Percentiles rank a stretch among this genome's conserved stretches.
Evolutionary conservation across 1,140 invertebrate species (phyloP).

Genomic region (Drosophila murphyi): DNA sequence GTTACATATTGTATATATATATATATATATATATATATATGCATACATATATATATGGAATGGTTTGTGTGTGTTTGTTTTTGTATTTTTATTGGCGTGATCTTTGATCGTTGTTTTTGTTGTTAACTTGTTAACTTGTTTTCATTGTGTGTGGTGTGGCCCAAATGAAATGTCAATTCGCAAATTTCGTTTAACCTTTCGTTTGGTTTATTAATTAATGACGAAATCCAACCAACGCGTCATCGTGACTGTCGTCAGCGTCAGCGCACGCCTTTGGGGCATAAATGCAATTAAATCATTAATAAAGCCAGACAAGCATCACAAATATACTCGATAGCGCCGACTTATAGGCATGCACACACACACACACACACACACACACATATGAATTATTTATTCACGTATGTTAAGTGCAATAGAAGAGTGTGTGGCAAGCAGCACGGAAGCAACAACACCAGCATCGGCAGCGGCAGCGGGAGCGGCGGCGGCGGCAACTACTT

Average conservation of each 20-base stretch:
- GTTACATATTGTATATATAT: neutral
- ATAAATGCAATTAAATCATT: slow-evolving; percentile 81
- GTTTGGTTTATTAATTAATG: slow-evolving; percentile 78
- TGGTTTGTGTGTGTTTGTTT: slow-evolving; percentile 11
- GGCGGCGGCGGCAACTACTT: slow-evolving; percentile 63
- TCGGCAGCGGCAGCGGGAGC: slow-evolving; percentile 4
- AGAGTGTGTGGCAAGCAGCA: slow-evolving; percentile 55
- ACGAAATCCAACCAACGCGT: slow-evolving; percentile 63
- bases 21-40: too few species aligned
- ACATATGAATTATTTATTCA: slow-evolving; percentile 15
- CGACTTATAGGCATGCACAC: slow-evolving; percentile 8
- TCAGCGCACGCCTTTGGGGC: slow-evolving; percentile 63
- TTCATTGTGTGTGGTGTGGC: slow-evolving; percentile 21
- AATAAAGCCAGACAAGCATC: slow-evolving; percentile 77
- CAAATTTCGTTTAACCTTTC: slow-evolving; percentile 70
- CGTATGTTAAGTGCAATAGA: slow-evolving; percentile 70
- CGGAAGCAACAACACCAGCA: slow-evolving; percentile 25
- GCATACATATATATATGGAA: neutral
- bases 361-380: slow-evolving; percentile 14
- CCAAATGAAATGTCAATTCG: slow-evolving; percentile 60
- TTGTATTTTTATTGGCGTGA: slow-evolving; percentile 26
- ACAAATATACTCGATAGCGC: slow-evolving; percentile 44
- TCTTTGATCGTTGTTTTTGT: slow-evolving; percentile 22
- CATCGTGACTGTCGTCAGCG: slow-evolving; percentile 68
- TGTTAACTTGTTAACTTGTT: slow-evolving; percentile 22